Base-by-base conservation (phyloP, 2,888 invertebrate genomes). In the Glyphotaelius pellucidus region DNA sequence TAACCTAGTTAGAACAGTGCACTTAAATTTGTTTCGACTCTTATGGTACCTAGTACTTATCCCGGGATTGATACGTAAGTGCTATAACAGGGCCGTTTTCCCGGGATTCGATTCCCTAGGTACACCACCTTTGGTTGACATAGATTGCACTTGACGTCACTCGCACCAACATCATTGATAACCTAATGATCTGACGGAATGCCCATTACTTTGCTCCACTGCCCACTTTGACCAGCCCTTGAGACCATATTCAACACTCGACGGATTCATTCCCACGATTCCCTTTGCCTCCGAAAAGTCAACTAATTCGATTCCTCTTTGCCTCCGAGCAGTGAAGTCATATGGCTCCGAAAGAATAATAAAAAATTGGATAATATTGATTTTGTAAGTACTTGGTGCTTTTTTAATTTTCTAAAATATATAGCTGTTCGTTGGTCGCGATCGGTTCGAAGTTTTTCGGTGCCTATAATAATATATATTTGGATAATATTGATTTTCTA, bases 131-230 rank as follows among this genome's bases (percentile, higher is more conserved):
- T 30, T 15, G 47, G 47, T n/a, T 86, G 19, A 42, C 38, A 38
- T 86, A 25, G 88, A 35, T 35, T 89, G 12, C n/a, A 79, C 42
- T n/a, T 80, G 35, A 79, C 88, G 88, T 89, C 79, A 80, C 80
- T 79, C 47, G 19, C 88, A 32, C 32, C n/a, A 89, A 35, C 31
- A 89, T 35, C 32, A 30, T 35, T 79, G 88, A 89, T 89, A 89
- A 89, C 88, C 80, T 25, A 89, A 80, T 89, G 88, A 89, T 89
- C 32, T 80, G 38, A 35, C 67, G 88, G 88, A 89, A 89, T 89
- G 88, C 32, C 88, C 88, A 89, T 89, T 67, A 67, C 67, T 67
- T 19, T 67, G 67, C 67, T 9, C 14, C 47, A 30, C n/a, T 32
- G 83, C 7, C 83, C 32, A 38, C 32, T 67, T 25, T n/a, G 31